These are phyloP conservation scores for Drosophila hamatofila DNA, from an alignment of 2,888 invertebrate species.

Conservation along the genomic window DNA sequence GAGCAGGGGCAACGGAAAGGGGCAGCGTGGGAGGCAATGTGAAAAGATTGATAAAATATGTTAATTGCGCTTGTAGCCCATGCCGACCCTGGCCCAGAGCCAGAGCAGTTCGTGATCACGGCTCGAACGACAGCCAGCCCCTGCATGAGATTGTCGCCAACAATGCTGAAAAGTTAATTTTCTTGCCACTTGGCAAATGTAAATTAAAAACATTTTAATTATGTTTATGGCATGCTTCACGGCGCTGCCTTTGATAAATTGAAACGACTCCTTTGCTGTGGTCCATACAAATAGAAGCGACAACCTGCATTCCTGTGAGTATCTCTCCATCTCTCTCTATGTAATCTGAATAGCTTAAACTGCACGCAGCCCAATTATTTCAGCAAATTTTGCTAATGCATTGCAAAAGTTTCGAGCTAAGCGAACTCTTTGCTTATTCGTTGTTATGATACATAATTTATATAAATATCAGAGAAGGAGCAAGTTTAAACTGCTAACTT, in stretches of 20 bases:
- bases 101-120: neutral
- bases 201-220: constrained; percentile 75
- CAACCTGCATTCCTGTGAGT: neutral
- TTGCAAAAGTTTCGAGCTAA: constrained; percentile 29
- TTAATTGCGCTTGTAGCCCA: constrained; percentile 69
- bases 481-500: neutral
- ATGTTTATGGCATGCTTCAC: constrained; percentile 65
- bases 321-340: neutral
- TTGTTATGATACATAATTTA: constrained; percentile 38
- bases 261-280: constrained; percentile 20
- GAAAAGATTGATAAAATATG: constrained; percentile 78
- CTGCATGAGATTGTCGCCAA: constrained; percentile 66
- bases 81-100: constrained; percentile 11
- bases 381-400: constrained; percentile 11
- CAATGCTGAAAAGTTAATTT: constrained; percentile 78
- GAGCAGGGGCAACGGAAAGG: neutral
- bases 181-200: constrained; percentile 57
- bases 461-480: constrained; percentile 17
- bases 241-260: constrained; percentile 32
- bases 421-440: constrained; percentile 17
- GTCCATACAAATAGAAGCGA: neutral
- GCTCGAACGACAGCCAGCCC: constrained; percentile 28
- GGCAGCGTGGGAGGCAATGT: constrained; percentile 9
- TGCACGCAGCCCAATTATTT: constrained; percentile 2
- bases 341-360: too few relatives aligned